Evolutionary conservation across 2,888 invertebrate genomes (phyloP).

Genomic region (Opisthograptis luteolata): DNA sequence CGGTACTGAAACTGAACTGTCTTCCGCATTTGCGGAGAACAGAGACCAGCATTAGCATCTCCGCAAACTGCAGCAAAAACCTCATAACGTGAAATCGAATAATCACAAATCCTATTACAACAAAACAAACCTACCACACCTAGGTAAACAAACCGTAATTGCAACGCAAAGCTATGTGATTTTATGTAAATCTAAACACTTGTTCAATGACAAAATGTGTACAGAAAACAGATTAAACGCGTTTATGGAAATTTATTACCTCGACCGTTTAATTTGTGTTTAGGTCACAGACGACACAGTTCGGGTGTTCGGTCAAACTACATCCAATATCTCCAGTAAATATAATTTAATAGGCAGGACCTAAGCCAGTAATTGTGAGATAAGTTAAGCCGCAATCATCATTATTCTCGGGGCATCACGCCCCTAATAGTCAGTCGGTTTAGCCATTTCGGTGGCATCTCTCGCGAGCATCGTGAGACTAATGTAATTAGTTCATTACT

Average conservation of each 20-base stretch:
- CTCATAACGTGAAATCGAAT: slow-evolving; percentile 24
- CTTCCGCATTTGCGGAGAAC: slow-evolving; percentile 42
- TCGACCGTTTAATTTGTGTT: slow-evolving; percentile 11
- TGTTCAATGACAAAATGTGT: slow-evolving; percentile 29
- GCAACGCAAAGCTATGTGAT: slow-evolving; percentile 26
- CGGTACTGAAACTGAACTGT: slow-evolving; percentile 41
- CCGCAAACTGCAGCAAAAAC: slow-evolving; percentile 33
- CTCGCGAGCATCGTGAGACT: slow-evolving; percentile 60
- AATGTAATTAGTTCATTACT: slow-evolving; percentile 82
- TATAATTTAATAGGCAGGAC: slow-evolving; percentile 33
- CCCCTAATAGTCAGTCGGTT: slow-evolving; percentile 59
- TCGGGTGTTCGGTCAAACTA: slow-evolving; percentile 20
- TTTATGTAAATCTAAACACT: slow-evolving; percentile 28
- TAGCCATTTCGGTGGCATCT: slow-evolving; percentile 64
- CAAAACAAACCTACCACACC: slow-evolving; percentile 22
- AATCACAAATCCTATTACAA: slow-evolving; percentile 33
- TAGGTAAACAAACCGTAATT: slow-evolving; percentile 24
- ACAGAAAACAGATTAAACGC: slow-evolving; percentile 26
- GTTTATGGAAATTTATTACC: slow-evolving; percentile 25
- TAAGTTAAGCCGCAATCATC: slow-evolving; percentile 52
- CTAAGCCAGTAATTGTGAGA: slow-evolving; percentile 41
- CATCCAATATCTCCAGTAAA: slow-evolving; percentile 22
- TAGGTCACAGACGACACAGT: slow-evolving; percentile 19
- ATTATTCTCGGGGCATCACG: slow-evolving; percentile 54
- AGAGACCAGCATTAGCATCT: slow-evolving; percentile 31